A percentile compares a stretch with the other conserved stretches of the same genome.
These are phyloP conservation scores for Mycteria americana DNA, from an alignment of 2,797 vertebrate species.

Conservation along the genomic window DNA sequence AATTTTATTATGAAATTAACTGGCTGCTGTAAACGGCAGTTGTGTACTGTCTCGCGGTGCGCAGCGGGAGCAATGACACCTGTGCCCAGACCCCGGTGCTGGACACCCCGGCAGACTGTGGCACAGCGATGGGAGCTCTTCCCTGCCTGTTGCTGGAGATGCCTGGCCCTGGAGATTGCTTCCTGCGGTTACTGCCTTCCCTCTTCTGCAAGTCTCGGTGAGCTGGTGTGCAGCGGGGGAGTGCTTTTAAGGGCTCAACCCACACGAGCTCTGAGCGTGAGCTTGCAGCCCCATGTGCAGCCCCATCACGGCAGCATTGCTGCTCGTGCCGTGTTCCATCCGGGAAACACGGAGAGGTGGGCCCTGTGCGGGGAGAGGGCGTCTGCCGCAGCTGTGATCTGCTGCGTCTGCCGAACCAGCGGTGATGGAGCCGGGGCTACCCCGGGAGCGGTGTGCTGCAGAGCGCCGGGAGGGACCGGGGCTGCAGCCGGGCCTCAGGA, in stretches of 20 bases:
- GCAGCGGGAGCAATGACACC: not conserved
- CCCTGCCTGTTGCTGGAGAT: not conserved
- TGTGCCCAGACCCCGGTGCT: fast-evolving
- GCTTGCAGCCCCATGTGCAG: no score
- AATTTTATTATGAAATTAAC: not conserved
- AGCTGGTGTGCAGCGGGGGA: fast-evolving
- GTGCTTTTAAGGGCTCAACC: no score
- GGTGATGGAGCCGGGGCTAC: not conserved
- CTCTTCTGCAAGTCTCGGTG: fast-evolving
- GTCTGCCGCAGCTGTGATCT: not conserved
- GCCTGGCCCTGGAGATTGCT: not conserved
- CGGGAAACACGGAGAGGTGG: not conserved
- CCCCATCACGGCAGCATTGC: not conserved
- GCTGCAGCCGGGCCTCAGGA: not conserved
- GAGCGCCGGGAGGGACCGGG: not conserved
- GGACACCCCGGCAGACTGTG: not conserved
- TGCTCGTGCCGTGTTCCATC: not conserved
- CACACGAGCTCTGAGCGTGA: fast-evolving
- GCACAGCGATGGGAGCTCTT: fast-evolving
- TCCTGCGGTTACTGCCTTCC: not conserved
- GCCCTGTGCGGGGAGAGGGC: not conserved
- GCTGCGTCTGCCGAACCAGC: not conserved
- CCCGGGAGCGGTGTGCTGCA: not conserved
- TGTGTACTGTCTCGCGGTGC: not conserved
- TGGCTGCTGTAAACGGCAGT: not conserved